These are phyloP conservation scores for Cosmorhoe ocellata DNA, from an alignment of 2,888 invertebrate genomes.

Conservation along the genomic window DNA sequence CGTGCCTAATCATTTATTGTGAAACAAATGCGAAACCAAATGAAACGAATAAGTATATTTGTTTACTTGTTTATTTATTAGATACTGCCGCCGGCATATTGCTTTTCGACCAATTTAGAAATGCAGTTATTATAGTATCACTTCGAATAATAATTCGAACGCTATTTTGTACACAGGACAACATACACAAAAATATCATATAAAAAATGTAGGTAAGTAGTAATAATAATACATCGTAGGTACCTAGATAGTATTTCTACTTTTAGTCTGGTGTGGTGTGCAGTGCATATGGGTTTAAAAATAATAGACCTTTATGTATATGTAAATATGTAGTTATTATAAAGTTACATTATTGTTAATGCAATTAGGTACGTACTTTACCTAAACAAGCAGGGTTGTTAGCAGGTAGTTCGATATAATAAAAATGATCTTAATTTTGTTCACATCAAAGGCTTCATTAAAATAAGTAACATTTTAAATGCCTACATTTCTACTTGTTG, in stretches of 20 bases:
- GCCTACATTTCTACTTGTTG: background rate
- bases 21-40: slow-evolving; percentile 37
- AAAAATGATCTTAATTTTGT: too few relatives aligned
- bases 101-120: slow-evolving; percentile 71
- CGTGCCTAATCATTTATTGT: slow-evolving; percentile 32
- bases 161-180: slow-evolving; percentile 73
- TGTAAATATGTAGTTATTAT: slow-evolving; percentile 10
- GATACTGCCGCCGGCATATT: slow-evolving; percentile 75
- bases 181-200: slow-evolving; percentile 49
- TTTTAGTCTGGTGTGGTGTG: slow-evolving; percentile 67
- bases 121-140: slow-evolving; percentile 73
- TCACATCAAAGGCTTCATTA: too few relatives aligned
- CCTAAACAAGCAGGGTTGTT: too few relatives aligned
- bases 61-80: slow-evolving; percentile 73
- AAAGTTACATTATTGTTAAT: slow-evolving; percentile 15
- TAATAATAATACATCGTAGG: slow-evolving; percentile 34
- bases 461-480: too few relatives aligned
- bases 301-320: too few relatives aligned
- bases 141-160: slow-evolving; percentile 60
- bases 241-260: slow-evolving; percentile 47
- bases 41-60: slow-evolving; percentile 44
- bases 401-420: too few relatives aligned
- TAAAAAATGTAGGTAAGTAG: slow-evolving; percentile 32
- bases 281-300: slow-evolving; percentile 44
- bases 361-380: slow-evolving; percentile 16